These are phyloP conservation scores for Chlamydotis undulata DNA, from an alignment of 2,113 vertebrate genomes.

Conservation along the genomic window DNA sequence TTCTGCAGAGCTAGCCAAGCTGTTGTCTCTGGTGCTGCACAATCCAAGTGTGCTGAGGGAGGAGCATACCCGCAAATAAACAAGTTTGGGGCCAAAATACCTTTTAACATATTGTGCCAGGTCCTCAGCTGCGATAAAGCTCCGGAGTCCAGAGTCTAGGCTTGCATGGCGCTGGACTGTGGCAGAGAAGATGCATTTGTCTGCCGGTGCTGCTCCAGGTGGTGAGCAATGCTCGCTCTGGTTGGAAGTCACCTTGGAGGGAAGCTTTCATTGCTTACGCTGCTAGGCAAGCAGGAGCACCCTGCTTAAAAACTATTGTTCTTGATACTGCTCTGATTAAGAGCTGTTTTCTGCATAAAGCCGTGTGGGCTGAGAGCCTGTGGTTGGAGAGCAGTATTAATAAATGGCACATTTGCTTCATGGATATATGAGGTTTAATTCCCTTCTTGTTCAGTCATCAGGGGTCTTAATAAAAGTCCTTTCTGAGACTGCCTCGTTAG, in stretches of 20 bases:
- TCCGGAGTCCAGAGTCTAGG: background rate
- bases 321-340: background rate
- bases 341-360: background rate
- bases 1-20: background rate
- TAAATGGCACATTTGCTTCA: background rate
- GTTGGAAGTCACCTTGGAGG: constrained; percentile 48
- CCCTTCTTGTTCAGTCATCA: background rate
- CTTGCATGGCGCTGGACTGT: background rate
- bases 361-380: background rate
- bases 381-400: background rate
- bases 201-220: background rate
- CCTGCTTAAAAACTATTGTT: background rate
- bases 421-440: background rate
- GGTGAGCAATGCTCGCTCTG: background rate
- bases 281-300: background rate
- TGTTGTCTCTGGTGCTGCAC: background rate
- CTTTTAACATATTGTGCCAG: background rate
- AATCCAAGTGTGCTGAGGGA: background rate
- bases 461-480: background rate
- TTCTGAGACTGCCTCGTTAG: background rate
- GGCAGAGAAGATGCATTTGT: background rate
- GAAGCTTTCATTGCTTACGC: background rate
- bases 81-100: background rate
- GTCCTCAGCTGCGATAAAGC: background rate
- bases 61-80: background rate